Evolutionary conservation across 2,888 invertebrate genomes (phyloP).

Genomic region (Aspidiotus destructor): DNA sequence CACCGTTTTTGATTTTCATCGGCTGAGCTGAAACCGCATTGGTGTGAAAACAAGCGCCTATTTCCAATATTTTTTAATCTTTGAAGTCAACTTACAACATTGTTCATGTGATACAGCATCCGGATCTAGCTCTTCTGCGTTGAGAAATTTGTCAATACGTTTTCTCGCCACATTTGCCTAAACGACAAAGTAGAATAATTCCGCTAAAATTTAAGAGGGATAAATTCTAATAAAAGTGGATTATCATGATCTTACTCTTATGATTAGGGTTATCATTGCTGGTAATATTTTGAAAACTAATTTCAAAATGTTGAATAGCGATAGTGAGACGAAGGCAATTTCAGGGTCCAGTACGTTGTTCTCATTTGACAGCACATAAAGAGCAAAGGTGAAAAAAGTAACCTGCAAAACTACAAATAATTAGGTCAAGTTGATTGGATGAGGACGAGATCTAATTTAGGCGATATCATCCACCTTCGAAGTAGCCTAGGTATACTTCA

Average conservation of each 20-base stretch:
- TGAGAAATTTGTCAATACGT: conserved; percentile 49
- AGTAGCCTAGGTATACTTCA: too few species aligned
- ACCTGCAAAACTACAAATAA: conserved; percentile 40
- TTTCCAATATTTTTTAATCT: not conserved
- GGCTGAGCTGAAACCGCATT: conserved; percentile 53
- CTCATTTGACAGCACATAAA: conserved; percentile 75
- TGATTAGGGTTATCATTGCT: conserved; percentile 70
- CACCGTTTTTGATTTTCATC: conserved; percentile 72
- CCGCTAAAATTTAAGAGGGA: not conserved
- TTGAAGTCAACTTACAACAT: conserved; percentile 38
- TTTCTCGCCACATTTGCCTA: conserved; percentile 48
- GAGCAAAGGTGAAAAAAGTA: conserved; percentile 72
- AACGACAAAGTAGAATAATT: conserved; percentile 31
- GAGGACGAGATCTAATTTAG: too few species aligned
- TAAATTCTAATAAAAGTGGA: not conserved
- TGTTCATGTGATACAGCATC: conserved; percentile 42
- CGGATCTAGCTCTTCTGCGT: conserved; percentile 47
- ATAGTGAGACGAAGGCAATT: conserved; percentile 91
- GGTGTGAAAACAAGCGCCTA: not conserved
- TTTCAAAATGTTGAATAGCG: conserved; percentile 93
- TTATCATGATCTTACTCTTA: conserved; percentile 73
- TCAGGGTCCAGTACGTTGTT: conserved; percentile 73
- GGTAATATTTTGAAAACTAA: conserved; percentile 94
- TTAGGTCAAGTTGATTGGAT: conserved; percentile 1
- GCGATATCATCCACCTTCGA: too few species aligned